A percentile compares a stretch with the other conserved stretches of the same genome.
phyloP scores from a whole-genome alignment of 1,140 invertebrate genomes.

The Drosophila erecta region DNA sequence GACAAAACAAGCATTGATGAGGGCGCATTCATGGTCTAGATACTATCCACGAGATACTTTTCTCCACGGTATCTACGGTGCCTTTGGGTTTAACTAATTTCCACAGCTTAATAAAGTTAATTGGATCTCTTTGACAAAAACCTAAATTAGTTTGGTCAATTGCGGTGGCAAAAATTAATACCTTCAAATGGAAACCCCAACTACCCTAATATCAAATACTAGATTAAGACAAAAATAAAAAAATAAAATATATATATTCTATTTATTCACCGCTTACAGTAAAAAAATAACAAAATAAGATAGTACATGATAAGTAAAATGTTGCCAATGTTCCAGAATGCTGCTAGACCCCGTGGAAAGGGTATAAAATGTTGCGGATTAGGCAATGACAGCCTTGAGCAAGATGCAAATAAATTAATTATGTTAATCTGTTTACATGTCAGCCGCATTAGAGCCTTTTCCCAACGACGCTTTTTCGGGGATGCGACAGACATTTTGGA shows the following conservation, averaged over 20 bases:
- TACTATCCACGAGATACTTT: conserved; percentile 26
- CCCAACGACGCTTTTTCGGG: conserved; percentile 3
- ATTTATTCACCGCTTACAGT: no score
- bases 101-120: conserved; percentile 31
- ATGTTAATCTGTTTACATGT: conserved; percentile 81
- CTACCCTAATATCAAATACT: background rate
- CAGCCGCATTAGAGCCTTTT: conserved; percentile 35
- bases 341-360: background rate
- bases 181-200: background rate
- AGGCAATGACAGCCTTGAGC: conserved; percentile 46
- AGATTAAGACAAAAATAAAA: no score
- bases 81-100: conserved; percentile 18
- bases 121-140: conserved; percentile 17
- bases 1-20: conserved; percentile 37
- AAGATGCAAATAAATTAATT: conserved; percentile 75
- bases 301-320: no score
- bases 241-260: no score
- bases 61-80: no score
- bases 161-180: background rate
- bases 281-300: no score
- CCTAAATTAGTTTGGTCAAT: conserved; percentile 14
- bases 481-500: background rate
- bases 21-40: conserved; percentile 10
- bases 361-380: conserved; percentile 24
- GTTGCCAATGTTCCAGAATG: no score